Evolutionary conservation across 2,888 invertebrate genomes (phyloP), one percentile per base, ranked within the genome.

Genomic region (Euzetes globulus): DNA sequence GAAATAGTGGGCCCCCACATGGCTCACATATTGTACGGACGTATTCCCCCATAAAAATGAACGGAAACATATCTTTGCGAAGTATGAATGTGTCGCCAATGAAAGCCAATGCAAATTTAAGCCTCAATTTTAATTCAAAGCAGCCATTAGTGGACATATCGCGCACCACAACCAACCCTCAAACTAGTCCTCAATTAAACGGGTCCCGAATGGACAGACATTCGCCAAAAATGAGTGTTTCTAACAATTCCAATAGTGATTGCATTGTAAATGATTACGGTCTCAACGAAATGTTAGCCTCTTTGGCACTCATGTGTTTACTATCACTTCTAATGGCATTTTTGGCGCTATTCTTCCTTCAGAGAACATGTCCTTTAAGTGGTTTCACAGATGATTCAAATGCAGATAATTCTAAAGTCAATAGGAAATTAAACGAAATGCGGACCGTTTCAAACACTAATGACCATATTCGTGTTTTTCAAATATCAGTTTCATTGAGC

Each of bases 401-500:
- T 60, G 7, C 63, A 25, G 63, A 73, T 17, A 27, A 58, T 65
- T 55, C 75, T 17, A 77, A 77, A 50, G 72, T 75, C 11, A 58
- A 76, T 11, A 33, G 52, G 25, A 19, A 47, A 29, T 25, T 74
- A 19, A 74, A 70, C 25, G 45, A 68, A 19, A 45, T 33, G 33
- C 4, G 83, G 80, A 86, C 83, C 81, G 87, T 87, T 81, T 75
- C 75, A 13, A 87, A 85, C 78, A 87, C 87, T 33, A 91, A 91
- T 82, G 92, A 93, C 82, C 92, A 91, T 82, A 89, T 90, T 76
- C 89, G 91, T 80, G 91, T 94, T 78, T 91, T 92, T 83, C 94
- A 94, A 86, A 94, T 94, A 81, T 93, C 93, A 72, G 86, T 94
- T 82, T 93, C 93, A 41, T 86, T 94, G 81, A 91, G 92, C 82